Conservation (phyloP, 2,797 vertebrate species). For the Argentina silus region DNA sequence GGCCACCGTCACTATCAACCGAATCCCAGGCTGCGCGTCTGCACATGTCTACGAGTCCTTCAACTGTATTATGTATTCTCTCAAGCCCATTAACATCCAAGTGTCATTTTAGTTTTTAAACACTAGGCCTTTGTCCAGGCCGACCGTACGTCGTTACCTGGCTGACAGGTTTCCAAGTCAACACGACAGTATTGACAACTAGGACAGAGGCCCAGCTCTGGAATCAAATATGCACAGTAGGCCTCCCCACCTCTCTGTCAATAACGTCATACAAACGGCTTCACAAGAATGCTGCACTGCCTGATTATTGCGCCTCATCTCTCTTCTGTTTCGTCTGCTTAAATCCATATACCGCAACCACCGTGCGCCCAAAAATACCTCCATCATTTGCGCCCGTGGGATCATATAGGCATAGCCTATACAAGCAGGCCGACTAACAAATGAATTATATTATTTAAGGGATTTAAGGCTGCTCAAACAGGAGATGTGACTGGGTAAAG, state of each 20-base stretch:
- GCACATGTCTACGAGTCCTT: no score
- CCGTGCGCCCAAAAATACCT: not conserved
- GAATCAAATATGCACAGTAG: no score
- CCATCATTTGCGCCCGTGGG: no score
- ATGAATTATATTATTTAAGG: not conserved
- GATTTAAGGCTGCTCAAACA: not conserved
- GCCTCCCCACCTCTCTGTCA: not conserved
- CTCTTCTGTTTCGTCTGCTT: not conserved
- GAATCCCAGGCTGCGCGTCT: no score
- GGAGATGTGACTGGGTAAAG: not conserved
- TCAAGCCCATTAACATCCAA: no score
- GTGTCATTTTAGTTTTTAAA: no score
- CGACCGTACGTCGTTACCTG: not conserved
- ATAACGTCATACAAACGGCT: slow-evolving; percentile 39
- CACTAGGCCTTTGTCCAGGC: no score
- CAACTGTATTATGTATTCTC: no score
- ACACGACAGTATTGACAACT: not conserved
- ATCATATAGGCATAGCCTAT: no score
- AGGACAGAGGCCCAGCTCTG: not conserved
- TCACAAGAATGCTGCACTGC: slow-evolving; percentile 48
- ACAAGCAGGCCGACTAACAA: no score
- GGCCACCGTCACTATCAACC: no score
- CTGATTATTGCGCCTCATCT: slow-evolving; percentile 26
- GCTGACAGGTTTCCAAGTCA: slow-evolving; percentile 1
- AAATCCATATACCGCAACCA: not conserved